These are phyloP conservation scores for Spea bombifrons DNA, from an alignment of 2,113 vertebrate genomes.

Conservation along the genomic window DNA sequence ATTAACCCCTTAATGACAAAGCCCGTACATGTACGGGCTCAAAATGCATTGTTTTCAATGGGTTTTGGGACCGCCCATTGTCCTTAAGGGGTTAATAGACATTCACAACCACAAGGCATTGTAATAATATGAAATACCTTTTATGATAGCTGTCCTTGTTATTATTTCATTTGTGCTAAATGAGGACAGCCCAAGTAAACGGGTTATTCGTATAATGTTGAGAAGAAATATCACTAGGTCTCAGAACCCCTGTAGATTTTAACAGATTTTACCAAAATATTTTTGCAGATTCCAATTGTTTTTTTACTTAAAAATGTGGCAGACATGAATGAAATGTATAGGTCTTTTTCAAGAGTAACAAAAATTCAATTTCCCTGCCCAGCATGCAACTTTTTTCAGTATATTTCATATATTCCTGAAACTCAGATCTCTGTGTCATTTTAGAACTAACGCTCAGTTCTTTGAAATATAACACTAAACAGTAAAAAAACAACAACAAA, in stretches of 20 bases:
- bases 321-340: constrained; percentile 65
- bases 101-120: constrained; percentile 48
- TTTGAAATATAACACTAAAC: constrained; percentile 59
- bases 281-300: constrained; percentile 65
- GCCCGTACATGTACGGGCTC: no score
- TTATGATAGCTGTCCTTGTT: constrained; percentile 49
- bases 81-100: no score
- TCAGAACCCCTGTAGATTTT: constrained; percentile 58
- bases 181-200: constrained; percentile 49
- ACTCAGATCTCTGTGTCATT: constrained; percentile 65
- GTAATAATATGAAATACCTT: constrained; percentile 52
- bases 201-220: constrained; percentile 58
- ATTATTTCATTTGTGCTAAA: constrained; percentile 63
- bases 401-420: constrained; percentile 67
- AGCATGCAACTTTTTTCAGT: constrained; percentile 68
- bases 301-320: constrained; percentile 67
- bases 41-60: no score
- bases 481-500: constrained; percentile 18
- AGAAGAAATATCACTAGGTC: constrained; percentile 58
- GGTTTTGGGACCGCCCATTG: no score
- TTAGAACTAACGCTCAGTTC: constrained; percentile 64
- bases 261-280: constrained; percentile 68
- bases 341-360: constrained; percentile 63
- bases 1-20: no score
- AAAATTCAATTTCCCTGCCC: constrained; percentile 70